Percentiles rank a stretch among this genome's conserved stretches.
phyloP scores from a whole-genome alignment of 2,113 vertebrate genomes.

The Morone chrysops region DNA sequence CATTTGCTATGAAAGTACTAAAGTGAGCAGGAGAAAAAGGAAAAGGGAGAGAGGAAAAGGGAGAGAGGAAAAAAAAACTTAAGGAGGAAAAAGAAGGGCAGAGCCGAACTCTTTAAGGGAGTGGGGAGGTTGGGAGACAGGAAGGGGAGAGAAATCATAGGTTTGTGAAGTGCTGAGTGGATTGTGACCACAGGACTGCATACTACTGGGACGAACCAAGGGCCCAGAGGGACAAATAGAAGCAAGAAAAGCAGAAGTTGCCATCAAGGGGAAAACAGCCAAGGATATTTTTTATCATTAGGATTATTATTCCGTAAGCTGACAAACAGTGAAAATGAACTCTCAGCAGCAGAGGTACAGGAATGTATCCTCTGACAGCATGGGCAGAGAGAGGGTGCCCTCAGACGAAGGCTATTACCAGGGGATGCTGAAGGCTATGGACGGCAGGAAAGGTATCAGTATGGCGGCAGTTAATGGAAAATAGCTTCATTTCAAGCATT shows the following conservation, averaged over 20 bases:
- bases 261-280: background rate
- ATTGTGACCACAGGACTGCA: conserved; percentile 57
- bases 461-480: conserved; percentile 15
- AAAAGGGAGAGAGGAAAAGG: conserved; percentile 40
- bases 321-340: conserved; percentile 73
- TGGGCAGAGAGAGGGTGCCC: conserved; percentile 76
- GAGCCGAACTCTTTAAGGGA: conserved; percentile 58
- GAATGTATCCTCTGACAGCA: conserved; percentile 78
- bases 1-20: conserved; percentile 63
- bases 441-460: conserved; percentile 85
- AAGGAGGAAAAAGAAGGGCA: conserved; percentile 48
- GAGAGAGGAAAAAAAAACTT: conserved; percentile 38
- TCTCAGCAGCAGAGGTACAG: conserved; percentile 74
- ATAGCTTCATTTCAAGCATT: background rate
- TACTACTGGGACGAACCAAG: conserved; percentile 32
- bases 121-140: conserved; percentile 58
- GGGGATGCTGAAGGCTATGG: conserved; percentile 85
- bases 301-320: conserved; percentile 40
- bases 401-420: conserved; percentile 84
- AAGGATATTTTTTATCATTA: conserved; percentile 38
- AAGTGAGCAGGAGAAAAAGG: conserved; percentile 57
- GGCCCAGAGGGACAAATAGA: conserved; percentile 44
- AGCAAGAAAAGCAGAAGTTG: conserved; percentile 31
- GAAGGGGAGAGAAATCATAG: conserved; percentile 59
- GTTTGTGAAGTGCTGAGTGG: conserved; percentile 55